Evolutionary conservation across 1,140 invertebrate species (phyloP).

Genomic region (Drosophila saltans): DNA sequence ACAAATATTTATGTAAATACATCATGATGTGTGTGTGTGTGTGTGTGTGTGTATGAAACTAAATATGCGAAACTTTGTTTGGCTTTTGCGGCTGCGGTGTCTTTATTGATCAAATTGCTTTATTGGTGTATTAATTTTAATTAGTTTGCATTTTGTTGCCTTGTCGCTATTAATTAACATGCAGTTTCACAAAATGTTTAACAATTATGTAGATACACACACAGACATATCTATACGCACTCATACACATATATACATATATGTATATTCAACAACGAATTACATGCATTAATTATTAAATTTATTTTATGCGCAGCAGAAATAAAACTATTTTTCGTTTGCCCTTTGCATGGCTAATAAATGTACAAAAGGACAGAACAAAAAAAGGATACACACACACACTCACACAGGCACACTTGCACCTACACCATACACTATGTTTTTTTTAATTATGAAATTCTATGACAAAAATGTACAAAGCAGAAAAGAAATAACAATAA

Average conservation of each 20-base stretch:
- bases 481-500: not conserved
- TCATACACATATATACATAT: not conserved
- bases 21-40: too few species aligned
- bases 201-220: slow-evolving; percentile 31
- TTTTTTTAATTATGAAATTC: not conserved
- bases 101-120: slow-evolving; percentile 64
- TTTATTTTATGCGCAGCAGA: slow-evolving; percentile 17
- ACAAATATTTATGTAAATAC: slow-evolving; percentile 30
- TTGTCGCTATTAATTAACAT: slow-evolving; percentile 70
- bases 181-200: slow-evolving; percentile 42
- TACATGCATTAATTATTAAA: slow-evolving; percentile 43
- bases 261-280: not conserved
- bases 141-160: slow-evolving; percentile 57
- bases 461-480: not conserved
- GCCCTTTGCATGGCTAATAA: not conserved
- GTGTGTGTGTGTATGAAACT: not conserved
- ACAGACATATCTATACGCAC: not conserved
- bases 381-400: not conserved
- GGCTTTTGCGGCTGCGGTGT: slow-evolving; percentile 40
- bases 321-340: slow-evolving; percentile 10
- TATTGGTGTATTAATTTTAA: slow-evolving; percentile 72
- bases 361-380: not conserved
- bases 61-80: slow-evolving; percentile 30
- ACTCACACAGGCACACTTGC: not conserved
- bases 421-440: not conserved